Percentiles rank a stretch among this genome's conserved stretches.
These are phyloP conservation scores for Peromyscus leucopus DNA, from an alignment of 2,113 vertebrate species.

Conservation along the genomic window DNA sequence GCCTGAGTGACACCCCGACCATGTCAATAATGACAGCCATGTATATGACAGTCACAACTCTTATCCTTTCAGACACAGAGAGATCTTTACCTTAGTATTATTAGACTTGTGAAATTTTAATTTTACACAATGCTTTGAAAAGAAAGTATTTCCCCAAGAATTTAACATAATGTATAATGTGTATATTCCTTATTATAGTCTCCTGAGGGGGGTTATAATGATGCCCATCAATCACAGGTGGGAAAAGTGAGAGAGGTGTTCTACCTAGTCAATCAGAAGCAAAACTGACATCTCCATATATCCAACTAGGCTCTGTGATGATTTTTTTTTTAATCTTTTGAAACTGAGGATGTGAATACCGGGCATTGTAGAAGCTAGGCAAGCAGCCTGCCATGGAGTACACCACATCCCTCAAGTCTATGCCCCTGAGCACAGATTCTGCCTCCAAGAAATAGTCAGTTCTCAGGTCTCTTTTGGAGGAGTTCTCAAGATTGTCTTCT, in stretches of 20 bases:
- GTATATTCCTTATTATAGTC: not conserved
- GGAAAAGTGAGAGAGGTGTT: not conserved
- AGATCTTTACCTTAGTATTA: not conserved
- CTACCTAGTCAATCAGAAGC: not conserved
- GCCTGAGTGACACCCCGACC: not conserved
- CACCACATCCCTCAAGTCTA: fast-evolving
- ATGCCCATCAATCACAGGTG: not conserved
- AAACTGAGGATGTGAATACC: not conserved
- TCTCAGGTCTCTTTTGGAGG: not conserved
- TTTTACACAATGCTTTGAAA: slow-evolving; percentile 32
- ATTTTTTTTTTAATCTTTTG: not conserved
- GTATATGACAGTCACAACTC: not conserved
- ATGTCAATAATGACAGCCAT: not conserved
- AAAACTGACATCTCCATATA: not conserved
- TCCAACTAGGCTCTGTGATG: not conserved
- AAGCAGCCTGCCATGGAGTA: not conserved
- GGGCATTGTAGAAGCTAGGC: no score
- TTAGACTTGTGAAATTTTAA: slow-evolving; percentile 20
- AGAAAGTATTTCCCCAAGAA: slow-evolving; percentile 17
- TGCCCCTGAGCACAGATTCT: no score
- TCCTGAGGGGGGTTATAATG: not conserved
- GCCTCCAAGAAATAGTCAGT: not conserved
- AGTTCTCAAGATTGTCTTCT: not conserved
- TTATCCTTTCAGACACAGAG: slow-evolving; percentile 38
- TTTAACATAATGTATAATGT: not conserved